phyloP scores from a whole-genome alignment of 2,888 invertebrate genomes.

The Cryptocheilus praepositus region DNA sequence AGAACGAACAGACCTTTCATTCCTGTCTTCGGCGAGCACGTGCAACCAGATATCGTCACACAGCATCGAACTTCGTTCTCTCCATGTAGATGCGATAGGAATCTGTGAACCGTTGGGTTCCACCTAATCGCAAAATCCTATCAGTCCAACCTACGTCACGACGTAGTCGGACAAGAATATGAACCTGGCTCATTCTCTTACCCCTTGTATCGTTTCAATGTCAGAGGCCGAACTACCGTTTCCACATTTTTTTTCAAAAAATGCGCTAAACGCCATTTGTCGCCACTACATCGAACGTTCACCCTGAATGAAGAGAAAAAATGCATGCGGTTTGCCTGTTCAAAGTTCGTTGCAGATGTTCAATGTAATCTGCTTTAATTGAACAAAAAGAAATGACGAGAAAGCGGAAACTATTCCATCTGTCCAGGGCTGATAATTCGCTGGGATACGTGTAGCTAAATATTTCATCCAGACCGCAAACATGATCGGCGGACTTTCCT shows the following conservation, averaged over 20 bases:
- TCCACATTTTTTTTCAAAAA: constrained; percentile 22
- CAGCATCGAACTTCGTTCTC: constrained; percentile 29
- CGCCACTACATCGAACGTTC: too few species aligned
- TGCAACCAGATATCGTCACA: constrained; percentile 30
- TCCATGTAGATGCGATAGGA: constrained; percentile 38
- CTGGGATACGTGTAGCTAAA: too few species aligned
- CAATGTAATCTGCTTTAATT: too few species aligned
- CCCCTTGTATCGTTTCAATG: constrained; percentile 24
- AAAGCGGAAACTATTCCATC: background rate
- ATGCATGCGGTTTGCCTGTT: too few species aligned
- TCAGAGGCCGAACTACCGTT: constrained; percentile 51
- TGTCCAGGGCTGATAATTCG: background rate
- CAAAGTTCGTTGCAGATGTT: too few species aligned
- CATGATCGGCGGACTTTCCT: too few species aligned
- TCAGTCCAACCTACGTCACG: constrained; percentile 36
- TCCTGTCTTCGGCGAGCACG: constrained; percentile 8
- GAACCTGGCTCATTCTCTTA: background rate
- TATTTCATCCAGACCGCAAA: too few species aligned
- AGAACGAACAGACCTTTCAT: too few species aligned
- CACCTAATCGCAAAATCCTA: constrained; percentile 50
- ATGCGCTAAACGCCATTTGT: background rate
- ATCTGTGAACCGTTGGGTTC: constrained; percentile 56
- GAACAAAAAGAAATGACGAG: background rate
- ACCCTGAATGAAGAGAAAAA: too few species aligned
- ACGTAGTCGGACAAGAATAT: constrained; percentile 30